Percentiles rank a stretch among this genome's conserved stretches.
Conservation (phyloP, 2,888 invertebrate species). For the Sarcophaga variegata region DNA sequence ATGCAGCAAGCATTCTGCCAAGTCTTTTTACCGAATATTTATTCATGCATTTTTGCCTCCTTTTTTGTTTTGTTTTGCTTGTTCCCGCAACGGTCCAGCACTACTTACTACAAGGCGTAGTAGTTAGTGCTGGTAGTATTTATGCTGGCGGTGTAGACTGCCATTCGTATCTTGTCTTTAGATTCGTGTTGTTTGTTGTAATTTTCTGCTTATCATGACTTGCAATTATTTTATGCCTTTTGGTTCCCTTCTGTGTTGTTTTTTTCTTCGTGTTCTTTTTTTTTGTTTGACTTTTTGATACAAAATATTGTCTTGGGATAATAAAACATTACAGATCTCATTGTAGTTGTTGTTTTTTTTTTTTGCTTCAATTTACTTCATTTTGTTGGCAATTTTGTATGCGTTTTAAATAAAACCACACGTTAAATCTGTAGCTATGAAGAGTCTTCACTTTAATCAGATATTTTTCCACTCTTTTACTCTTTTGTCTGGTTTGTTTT, state of each 20-base stretch:
- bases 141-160: conserved; percentile 62
- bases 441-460: not conserved
- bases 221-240: conserved; percentile 67
- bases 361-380: not conserved
- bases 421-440: not conserved
- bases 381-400: conserved; percentile 18
- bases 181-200: conserved; percentile 70
- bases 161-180: conserved; percentile 54
- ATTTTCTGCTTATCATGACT: conserved; percentile 71
- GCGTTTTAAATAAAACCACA: conserved; percentile 37
- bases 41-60: not conserved
- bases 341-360: no score
- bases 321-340: conserved; percentile 41
- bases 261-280: conserved; percentile 9
- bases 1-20: not conserved
- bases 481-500: conserved; percentile 35
- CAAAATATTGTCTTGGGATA: conserved; percentile 53
- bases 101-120: conserved; percentile 4
- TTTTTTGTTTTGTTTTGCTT: not conserved
- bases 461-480: not conserved
- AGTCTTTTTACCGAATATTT: not conserved
- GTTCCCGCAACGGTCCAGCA: not conserved
- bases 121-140: conserved; percentile 48
- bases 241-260: not conserved
- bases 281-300: conserved; percentile 22